These are phyloP conservation scores for Pseudanteris insignis DNA, from an alignment of 2,888 invertebrate genomes.

Conservation along the genomic window DNA sequence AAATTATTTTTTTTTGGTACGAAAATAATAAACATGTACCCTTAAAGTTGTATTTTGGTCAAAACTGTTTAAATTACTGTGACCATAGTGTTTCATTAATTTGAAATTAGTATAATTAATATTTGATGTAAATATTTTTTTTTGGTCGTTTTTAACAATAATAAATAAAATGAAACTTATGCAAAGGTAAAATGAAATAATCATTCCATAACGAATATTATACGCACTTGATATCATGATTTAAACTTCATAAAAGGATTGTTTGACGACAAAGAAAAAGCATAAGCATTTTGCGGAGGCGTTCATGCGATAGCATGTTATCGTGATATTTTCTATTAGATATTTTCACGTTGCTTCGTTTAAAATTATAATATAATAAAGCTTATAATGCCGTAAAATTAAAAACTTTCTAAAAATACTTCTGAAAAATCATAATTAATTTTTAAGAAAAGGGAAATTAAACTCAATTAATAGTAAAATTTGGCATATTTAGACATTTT, in stretches of 20 bases:
- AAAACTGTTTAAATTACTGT: slow-evolving; percentile 3
- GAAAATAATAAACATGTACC: no score
- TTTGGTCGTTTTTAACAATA: slow-evolving; percentile 28
- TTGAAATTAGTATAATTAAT: slow-evolving; percentile 13
- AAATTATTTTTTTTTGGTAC: no score
- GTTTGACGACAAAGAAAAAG: slow-evolving; percentile 9
- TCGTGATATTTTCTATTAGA: no score
- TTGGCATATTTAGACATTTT: no score
- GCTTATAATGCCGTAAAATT: no score
- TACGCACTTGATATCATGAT: slow-evolving; percentile 30
- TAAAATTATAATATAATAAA: no score
- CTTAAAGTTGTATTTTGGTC: no score
- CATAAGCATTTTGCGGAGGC: slow-evolving; percentile 26
- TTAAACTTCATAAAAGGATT: neutral
- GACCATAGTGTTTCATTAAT: slow-evolving; percentile 5
- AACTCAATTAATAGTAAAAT: no score
- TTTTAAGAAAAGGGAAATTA: no score
- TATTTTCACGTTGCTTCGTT: slow-evolving; percentile 16
- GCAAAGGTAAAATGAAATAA: slow-evolving; percentile 22
- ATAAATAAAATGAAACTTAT: slow-evolving; percentile 30
- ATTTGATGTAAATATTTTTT: slow-evolving; percentile 17
- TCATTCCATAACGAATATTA: slow-evolving; percentile 22
- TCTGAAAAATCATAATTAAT: no score
- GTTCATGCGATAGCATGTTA: slow-evolving; percentile 33
- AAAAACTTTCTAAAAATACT: no score